Base-by-base conservation (phyloP, 2,797 vertebrate species). In the Gobionotothen gibberifrons region DNA sequence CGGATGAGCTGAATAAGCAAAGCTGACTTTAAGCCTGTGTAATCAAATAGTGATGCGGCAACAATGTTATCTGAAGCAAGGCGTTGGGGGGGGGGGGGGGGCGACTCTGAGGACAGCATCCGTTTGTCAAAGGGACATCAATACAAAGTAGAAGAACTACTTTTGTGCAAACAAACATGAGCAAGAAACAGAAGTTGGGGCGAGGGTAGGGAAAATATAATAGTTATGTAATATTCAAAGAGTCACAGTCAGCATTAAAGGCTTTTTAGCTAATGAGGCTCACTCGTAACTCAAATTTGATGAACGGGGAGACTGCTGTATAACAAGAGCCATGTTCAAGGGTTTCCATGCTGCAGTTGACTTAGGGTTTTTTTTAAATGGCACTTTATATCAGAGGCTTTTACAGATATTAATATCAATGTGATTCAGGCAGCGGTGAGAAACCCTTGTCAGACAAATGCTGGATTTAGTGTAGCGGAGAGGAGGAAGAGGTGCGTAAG, bases 261-360 rank as follows among this genome's bases (percentile, higher is more conserved):
- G 79, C 87, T 85, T 87, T 90, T 89, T 88, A 90, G 84, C 86
- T 92, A 93, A 94, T 88, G 89, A 93, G 84, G 58, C 52, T 83
- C 72, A 53, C 81, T 84, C 86, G 39, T 89, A 87, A 92, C 85
- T 90, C 86, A 86, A 39, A 73, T 77, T 76, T 85, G 82, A 84
- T 74, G 75, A 82, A 70, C 62, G 11, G 1, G 32, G 19, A 59
- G 36, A 48, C 43, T 84, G 77, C 73, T 49, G 73, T 60, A 77
- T 49, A 73, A 83, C 59, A 70, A 61, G 76, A 82, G 76, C n/a
- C n/a, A 11, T 4, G 21, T 71, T 71, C 51, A 19, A 77, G 64
- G 71, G 48, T 76, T 74, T 79, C 54, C 22, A 21, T 15, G 43
- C 70, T 61, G 72, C 9, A 44, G 68, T 17, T 21, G 60, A 74